Conservation (phyloP, 2,888 invertebrate species). For the Bimastos eiseni region DNA sequence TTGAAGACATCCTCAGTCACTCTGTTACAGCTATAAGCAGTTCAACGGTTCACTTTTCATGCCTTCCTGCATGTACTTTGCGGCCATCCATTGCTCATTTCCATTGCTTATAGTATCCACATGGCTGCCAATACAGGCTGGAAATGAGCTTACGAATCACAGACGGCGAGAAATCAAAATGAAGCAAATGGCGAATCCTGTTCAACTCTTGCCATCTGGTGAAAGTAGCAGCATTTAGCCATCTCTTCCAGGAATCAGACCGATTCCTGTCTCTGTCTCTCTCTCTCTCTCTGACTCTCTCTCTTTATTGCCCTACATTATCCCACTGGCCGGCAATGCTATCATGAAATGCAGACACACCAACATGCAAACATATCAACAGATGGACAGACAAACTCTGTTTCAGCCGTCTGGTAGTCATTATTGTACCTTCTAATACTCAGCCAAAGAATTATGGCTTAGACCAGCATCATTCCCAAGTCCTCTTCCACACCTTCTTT, state of each 20-base stretch:
- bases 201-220: background rate
- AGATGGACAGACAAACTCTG: conserved; percentile 20
- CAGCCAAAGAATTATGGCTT: background rate
- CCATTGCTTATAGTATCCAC: background rate
- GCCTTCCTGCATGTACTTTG: background rate
- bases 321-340: background rate
- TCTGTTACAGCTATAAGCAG: background rate
- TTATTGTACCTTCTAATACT: conserved; percentile 10
- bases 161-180: background rate
- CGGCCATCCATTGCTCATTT: background rate
- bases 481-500: background rate
- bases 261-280: conserved; percentile 20
- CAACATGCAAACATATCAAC: background rate
- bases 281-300: conserved; percentile 24
- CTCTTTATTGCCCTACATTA: background rate
- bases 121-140: background rate
- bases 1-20: background rate
- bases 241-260: conserved; percentile 16
- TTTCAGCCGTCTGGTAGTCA: conserved; percentile 16
- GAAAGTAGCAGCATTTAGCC: background rate
- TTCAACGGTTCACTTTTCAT: conserved; percentile 13
- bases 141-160: background rate
- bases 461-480: background rate
- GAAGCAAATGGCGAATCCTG: background rate
- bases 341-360: background rate